Percentiles rank a stretch among this genome's conserved stretches.
Evolutionary conservation across 2,797 vertebrate species (phyloP).

Genomic region (Yasuhikotakia modesta): DNA sequence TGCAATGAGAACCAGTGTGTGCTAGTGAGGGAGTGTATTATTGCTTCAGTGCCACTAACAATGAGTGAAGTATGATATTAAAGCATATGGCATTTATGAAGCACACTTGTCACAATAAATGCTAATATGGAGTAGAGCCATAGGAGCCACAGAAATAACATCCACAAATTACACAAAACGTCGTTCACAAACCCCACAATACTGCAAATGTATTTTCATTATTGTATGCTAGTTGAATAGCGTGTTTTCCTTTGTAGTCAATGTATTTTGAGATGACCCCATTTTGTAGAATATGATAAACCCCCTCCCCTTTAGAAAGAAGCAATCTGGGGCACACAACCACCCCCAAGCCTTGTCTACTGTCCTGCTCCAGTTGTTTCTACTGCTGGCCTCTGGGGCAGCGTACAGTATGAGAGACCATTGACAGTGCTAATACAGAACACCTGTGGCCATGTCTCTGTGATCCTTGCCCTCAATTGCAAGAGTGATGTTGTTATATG

Average conservation of each 20-base stretch:
- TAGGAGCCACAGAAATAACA: neutral
- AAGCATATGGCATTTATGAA: neutral
- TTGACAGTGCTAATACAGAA: slow-evolving; percentile 17
- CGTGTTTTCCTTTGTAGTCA: slow-evolving; percentile 24
- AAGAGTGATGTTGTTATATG: neutral
- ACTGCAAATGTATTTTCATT: slow-evolving; percentile 15
- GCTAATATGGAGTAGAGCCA: slow-evolving; percentile 5
- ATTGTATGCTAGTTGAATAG: slow-evolving; percentile 5
- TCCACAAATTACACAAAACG: neutral
- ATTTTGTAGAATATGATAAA: slow-evolving; percentile 54
- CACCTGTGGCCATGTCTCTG: slow-evolving; percentile 42
- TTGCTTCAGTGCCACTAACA: slow-evolving; percentile 7
- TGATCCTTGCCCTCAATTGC: slow-evolving; percentile 8
- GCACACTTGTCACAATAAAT: slow-evolving; percentile 10
- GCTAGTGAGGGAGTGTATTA: slow-evolving; percentile 17
- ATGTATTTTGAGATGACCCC: slow-evolving; percentile 48
- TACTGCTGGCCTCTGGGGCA: slow-evolving; percentile 34
- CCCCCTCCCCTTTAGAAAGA: slow-evolving; percentile 43
- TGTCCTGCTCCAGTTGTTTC: slow-evolving; percentile 57
- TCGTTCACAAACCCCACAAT: slow-evolving; percentile 6
- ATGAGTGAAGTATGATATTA: slow-evolving; percentile 14
- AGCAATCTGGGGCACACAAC: slow-evolving; percentile 56
- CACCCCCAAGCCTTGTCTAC: slow-evolving; percentile 50
- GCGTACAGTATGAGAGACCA: slow-evolving; percentile 22
- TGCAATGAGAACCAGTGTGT: slow-evolving; percentile 39